These are phyloP conservation scores for Melieria omissa DNA, from an alignment of 2,888 invertebrate genomes.

Conservation along the genomic window DNA sequence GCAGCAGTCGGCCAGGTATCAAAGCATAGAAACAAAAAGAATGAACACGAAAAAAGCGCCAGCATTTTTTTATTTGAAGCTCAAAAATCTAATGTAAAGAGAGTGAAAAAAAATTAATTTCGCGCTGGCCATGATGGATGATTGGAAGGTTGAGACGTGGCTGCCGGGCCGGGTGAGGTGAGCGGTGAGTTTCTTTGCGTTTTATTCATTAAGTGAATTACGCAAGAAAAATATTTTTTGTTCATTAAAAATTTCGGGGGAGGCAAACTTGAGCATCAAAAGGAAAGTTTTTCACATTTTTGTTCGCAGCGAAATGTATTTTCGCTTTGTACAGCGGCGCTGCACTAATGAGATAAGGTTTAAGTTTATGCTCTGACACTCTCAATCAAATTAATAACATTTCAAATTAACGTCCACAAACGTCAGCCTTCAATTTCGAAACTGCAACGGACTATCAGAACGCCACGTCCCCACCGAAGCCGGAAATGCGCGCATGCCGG, in stretches of 20 bases:
- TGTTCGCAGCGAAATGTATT: background rate
- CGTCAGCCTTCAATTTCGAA: background rate
- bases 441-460: background rate
- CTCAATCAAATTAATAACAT: background rate
- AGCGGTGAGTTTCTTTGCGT: constrained; percentile 25
- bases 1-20: constrained; percentile 50
- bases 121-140: constrained; percentile 32
- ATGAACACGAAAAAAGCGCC: constrained; percentile 54
- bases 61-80: constrained; percentile 14
- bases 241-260: constrained; percentile 42
- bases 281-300: constrained; percentile 21
- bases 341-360: constrained; percentile 33
- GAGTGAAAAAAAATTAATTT: constrained; percentile 35
- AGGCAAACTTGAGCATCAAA: constrained; percentile 30
- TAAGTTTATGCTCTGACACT: constrained; percentile 13
- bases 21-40: constrained; percentile 53
- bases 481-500: constrained; percentile 10
- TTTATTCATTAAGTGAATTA: constrained; percentile 48
- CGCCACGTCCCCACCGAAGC: background rate
- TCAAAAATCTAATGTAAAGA: background rate
- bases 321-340: background rate
- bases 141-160: constrained; percentile 10
- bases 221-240: constrained; percentile 47
- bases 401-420: background rate
- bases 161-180: background rate